phyloP scores from a whole-genome alignment of 2,113 vertebrate species.

The Ceyx cyanopectus region DNA sequence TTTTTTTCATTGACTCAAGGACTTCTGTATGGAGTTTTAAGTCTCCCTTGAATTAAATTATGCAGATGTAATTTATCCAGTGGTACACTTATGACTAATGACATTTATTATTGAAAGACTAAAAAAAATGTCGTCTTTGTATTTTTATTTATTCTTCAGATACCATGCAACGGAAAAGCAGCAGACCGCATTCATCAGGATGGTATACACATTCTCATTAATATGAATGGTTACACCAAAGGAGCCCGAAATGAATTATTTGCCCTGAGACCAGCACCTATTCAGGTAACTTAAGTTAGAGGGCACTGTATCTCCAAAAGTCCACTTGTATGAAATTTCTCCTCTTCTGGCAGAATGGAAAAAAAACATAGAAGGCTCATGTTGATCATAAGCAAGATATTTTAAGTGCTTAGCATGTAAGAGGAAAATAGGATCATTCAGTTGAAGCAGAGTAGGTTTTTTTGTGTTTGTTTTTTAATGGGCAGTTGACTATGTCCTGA shows the following conservation, averaged over 20 bases:
- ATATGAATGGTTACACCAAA: slow-evolving; percentile 99
- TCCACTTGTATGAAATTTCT: not conserved
- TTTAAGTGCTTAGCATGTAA: not conserved
- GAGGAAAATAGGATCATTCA: not conserved
- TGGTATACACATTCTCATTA: slow-evolving; percentile 94
- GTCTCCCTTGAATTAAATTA: not conserved
- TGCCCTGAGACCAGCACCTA: slow-evolving; percentile 92
- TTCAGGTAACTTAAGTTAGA: slow-evolving; percentile 83
- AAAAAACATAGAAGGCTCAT: not conserved
- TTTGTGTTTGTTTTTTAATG: not conserved
- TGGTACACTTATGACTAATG: not conserved
- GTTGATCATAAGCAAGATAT: not conserved
- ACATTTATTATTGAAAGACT: not conserved
- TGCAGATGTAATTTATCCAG: not conserved
- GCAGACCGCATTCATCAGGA: slow-evolving; percentile 98
- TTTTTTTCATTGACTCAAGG: not conserved
- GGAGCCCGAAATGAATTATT: slow-evolving; percentile 97
- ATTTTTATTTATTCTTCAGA: slow-evolving; percentile 73
- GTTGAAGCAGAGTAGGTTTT: not conserved
- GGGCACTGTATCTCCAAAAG: not conserved
- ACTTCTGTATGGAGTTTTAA: not conserved
- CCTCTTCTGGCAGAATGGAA: not conserved
- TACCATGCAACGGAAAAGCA: slow-evolving; percentile 97
- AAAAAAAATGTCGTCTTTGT: not conserved
- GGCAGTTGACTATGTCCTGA: not conserved